Evolutionary conservation across 2,888 invertebrate species (phyloP), one percentile per base, ranked within the genome.

Genomic region (Drosophila tripunctata): DNA sequence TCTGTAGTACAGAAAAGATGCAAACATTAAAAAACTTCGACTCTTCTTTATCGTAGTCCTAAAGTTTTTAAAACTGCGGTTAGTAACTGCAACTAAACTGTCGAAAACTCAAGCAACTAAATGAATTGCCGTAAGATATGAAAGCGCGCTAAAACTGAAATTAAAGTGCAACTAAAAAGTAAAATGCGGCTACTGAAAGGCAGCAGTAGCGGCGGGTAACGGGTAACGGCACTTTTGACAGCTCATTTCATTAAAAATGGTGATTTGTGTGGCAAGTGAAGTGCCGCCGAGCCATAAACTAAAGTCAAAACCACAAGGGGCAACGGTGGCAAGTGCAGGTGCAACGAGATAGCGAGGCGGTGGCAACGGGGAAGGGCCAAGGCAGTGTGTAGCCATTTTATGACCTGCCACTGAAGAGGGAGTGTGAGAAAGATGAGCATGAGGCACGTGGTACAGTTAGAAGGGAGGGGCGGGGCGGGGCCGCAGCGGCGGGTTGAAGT

Each of bases 181-280:
- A 54, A 38, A 27, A 27, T 36, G 41, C 21, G 19, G 68, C 74
- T 64, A 68, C 68, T 22, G 73, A 14, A 38, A 21, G 47, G 12
- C 41, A 41, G 21, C n/a, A n/a, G n/a, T n/a, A n/a, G n/a, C n/a
- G n/a, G n/a, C n/a, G n/a, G n/a, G n/a, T n/a, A n/a, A n/a, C 0
- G 15, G 14, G 44, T 54, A 64, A 68, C 60, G 64, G 68, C 60
- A 31, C 12, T 54, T 68, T 36, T 54, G 78, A 75, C 78, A 78
- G 82, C 63, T 65, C 69, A 62, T 63, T 81, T 78, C 63, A 70
- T 61, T 82, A 56, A 78, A 79, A 69, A 78, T 76, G 69, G 65
- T 79, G 76, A 79, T 79, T 81, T 78, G 70, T 65, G 70, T 67
- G 70, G 70, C 73, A 71, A 31, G 55, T 2, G 14, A 54, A 67